Base-by-base conservation (phyloP, 2,888 invertebrate species). In the Caenorhabditis wallacei region DNA sequence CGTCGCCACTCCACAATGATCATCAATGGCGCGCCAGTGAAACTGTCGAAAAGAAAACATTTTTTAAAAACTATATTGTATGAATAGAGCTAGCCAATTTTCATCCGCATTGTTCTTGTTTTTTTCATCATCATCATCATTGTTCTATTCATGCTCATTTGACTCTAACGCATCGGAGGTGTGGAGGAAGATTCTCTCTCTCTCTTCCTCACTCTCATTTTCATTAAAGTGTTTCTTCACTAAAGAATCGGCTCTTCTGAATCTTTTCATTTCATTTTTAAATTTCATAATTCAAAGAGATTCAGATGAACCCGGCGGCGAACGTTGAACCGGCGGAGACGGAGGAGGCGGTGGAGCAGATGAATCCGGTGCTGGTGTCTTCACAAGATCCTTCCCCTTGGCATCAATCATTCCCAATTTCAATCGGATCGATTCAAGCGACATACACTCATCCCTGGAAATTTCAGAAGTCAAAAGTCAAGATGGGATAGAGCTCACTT, bases 391-490 rank as follows among this genome's bases (percentile, higher is more conserved):
- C 10, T 18, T 16, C 37, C n/a, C 37, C 20, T 48, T 53, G 11
- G 18, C 40, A 22, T 43, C 26, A 1, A 48, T n/a, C 20, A 48
- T 16, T 16, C 74, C 74, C 13, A 74, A 46, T 48, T 74, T 74
- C 16, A n/a, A 40, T 13, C 74, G 74, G 30, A 74, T 64, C 37
- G 64, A 64, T 30, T 37, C 54, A 30, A 74, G 43, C 0, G 74
- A 74, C 64, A 74, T 66, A 13, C 8, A 30, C 43, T 74, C 64
- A 22, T 76, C 76, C 18, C 75, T 76, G 56, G n/a, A 59, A 51
- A 37, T 7, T 1, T 1, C 11, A 51, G 3, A 37, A 11, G 11
- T 13, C 1, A 24, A 26, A 11, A 24, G 5, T 4, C 1, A 3
- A 8, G 10, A 71, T 18, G 8, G n/a, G 24, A 4, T 3, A 54